Conservation (phyloP, 2,888 invertebrate genomes). For the Myopa tessellatipennis region DNA sequence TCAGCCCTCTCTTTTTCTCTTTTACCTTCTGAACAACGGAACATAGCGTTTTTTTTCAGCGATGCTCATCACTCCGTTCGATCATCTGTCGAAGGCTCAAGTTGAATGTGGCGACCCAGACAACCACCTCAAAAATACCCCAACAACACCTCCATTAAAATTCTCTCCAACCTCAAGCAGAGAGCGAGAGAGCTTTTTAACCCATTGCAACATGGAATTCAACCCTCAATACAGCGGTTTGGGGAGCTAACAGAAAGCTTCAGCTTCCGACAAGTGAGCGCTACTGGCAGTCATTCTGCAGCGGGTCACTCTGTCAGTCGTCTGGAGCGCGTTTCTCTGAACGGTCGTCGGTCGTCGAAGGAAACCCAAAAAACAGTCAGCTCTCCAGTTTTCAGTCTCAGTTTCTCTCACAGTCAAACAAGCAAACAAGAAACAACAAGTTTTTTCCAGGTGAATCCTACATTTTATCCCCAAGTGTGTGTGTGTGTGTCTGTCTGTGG, state of each 20-base stretch:
- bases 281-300: constrained; percentile 19
- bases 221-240: neutral
- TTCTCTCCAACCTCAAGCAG: constrained; percentile 4
- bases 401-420: too few relatives aligned
- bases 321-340: constrained; percentile 18
- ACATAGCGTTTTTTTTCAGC: too few relatives aligned
- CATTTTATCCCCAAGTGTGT: too few relatives aligned
- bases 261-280: neutral
- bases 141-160: neutral
- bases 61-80: too few relatives aligned
- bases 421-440: constrained; percentile 11
- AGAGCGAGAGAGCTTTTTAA: neutral
- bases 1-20: too few relatives aligned
- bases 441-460: too few relatives aligned
- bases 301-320: constrained; percentile 8
- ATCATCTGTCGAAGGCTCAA: too few relatives aligned
- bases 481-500: neutral
- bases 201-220: neutral
- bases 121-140: neutral
- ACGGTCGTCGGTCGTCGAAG: constrained; percentile 2
- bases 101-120: neutral
- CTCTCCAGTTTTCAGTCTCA: too few relatives aligned
- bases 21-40: too few relatives aligned
- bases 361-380: neutral
- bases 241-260: constrained; percentile 6